Conservation (phyloP, 2,113 vertebrate genomes). For the Pandion haliaetus region DNA sequence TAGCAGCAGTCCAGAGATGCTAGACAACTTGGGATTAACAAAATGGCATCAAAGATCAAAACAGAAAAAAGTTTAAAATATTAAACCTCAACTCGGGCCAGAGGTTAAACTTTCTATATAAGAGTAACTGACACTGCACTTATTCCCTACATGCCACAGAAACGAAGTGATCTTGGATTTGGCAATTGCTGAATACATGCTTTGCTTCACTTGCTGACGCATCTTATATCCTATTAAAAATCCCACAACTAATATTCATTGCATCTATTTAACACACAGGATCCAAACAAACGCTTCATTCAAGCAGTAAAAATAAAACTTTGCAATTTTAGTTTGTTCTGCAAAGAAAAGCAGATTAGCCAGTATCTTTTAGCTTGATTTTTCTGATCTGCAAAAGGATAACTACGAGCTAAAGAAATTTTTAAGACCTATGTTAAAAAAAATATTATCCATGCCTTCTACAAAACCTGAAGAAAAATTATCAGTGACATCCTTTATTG, state of each 20-base stretch:
- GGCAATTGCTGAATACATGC: background rate
- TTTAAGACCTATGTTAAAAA: background rate
- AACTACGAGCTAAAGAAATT: background rate
- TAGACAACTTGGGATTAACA: background rate
- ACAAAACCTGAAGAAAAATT: background rate
- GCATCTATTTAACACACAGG: background rate
- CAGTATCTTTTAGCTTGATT: background rate
- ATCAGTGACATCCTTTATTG: background rate
- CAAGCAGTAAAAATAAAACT: background rate
- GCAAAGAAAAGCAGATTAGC: background rate
- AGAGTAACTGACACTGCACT: background rate
- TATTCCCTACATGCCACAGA: background rate
- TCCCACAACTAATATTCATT: background rate
- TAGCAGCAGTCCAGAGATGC: background rate
- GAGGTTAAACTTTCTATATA: background rate
- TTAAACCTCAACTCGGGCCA: background rate
- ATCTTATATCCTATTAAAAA: background rate
- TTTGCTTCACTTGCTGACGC: background rate
- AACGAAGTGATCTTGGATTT: background rate
- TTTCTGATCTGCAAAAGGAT: background rate
- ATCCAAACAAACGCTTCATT: background rate
- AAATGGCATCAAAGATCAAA: background rate
- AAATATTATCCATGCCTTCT: background rate
- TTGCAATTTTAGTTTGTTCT: background rate
- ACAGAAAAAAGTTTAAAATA: background rate